Conservation (phyloP, 2,113 vertebrate genomes). For the Ancistrus triradiatus region DNA sequence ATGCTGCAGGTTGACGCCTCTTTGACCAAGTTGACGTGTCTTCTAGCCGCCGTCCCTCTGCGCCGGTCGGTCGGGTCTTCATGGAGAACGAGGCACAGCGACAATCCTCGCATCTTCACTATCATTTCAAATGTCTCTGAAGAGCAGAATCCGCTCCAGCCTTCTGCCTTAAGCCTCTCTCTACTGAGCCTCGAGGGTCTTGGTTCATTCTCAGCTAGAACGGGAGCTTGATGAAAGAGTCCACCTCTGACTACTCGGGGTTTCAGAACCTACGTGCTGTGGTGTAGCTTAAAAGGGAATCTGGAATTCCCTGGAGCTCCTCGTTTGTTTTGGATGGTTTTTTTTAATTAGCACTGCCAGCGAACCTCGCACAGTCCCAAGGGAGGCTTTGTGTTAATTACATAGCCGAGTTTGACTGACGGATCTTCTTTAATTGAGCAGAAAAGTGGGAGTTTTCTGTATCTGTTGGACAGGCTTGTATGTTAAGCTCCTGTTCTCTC, state of each 20-base stretch:
- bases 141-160: not conserved
- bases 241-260: not conserved
- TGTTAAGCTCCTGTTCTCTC: too few relatives aligned
- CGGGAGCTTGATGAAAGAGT: not conserved
- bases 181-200: too few relatives aligned
- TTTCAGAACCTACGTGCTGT: not conserved
- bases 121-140: not conserved
- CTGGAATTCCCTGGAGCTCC: not conserved
- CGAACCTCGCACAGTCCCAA: not conserved
- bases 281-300: slow-evolving; percentile 8
- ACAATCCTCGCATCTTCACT: not conserved
- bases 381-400: slow-evolving; percentile 20
- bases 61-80: not conserved
- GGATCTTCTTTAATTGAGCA: too few relatives aligned
- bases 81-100: not conserved
- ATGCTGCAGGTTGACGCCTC: too few relatives aligned
- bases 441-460: too few relatives aligned
- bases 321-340: slow-evolving; percentile 19
- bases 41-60: not conserved
- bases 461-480: too few relatives aligned
- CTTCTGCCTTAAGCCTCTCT: not conserved
- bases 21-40: too few relatives aligned
- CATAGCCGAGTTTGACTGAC: slow-evolving; percentile 2
- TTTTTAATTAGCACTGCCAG: slow-evolving; percentile 21
- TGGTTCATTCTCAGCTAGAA: not conserved